Conservation (phyloP, 2,113 vertebrate species). For the Istiophorus platypterus region DNA sequence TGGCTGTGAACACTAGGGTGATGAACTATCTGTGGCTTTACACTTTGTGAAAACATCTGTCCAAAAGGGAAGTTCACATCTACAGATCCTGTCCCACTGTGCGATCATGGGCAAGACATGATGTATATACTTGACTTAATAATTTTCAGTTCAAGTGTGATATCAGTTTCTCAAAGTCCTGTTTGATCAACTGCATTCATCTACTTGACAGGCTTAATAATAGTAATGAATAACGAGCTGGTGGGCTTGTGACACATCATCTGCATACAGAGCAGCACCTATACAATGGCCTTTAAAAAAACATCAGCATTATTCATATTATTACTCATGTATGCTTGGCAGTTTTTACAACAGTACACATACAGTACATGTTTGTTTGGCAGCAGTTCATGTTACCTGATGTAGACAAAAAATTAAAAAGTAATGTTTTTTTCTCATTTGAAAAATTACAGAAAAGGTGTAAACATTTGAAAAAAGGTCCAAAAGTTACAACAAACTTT, state of each 20-base stretch:
- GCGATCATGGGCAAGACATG: background rate
- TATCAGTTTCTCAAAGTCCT: background rate
- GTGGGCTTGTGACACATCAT: background rate
- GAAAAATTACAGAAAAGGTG: background rate
- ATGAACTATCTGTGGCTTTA: constrained; percentile 42
- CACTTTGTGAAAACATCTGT: constrained; percentile 16
- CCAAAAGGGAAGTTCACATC: constrained; percentile 14
- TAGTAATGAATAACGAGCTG: constrained; percentile 2
- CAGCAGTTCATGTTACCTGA: background rate
- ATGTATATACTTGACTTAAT: background rate
- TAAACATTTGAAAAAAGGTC: background rate
- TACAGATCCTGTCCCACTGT: background rate
- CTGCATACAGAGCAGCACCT: background rate
- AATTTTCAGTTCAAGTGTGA: constrained; percentile 2
- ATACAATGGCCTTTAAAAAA: background rate
- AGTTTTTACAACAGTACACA: background rate
- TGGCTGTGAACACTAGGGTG: background rate
- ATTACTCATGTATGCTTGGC: background rate
- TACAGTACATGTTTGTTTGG: background rate
- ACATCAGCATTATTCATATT: background rate
- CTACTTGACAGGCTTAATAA: constrained; percentile 15
- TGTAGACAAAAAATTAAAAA: background rate
- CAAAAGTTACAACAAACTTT: background rate
- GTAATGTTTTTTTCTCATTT: background rate
- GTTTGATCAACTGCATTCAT: constrained; percentile 14